Conservation (phyloP, 2,888 invertebrate genomes). For the Trissolcus japonicus region DNA sequence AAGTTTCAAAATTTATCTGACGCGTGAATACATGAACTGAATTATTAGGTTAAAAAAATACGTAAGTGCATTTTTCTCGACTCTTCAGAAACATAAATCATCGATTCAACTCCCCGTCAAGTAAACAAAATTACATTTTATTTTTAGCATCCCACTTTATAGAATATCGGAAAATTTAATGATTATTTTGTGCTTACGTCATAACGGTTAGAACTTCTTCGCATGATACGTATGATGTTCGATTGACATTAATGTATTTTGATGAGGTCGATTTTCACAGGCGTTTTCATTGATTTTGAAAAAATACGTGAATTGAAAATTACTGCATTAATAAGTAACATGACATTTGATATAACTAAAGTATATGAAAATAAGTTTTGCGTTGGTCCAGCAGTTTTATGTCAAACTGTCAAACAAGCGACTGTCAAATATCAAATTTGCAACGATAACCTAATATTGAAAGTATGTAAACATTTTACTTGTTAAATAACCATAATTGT, state of each 20-base stretch:
- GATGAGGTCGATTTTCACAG: neutral
- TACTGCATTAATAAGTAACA: neutral
- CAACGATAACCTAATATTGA: neutral
- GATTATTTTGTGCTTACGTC: conserved; percentile 29
- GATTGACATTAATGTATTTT: conserved; percentile 4
- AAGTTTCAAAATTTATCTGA: conserved; percentile 29
- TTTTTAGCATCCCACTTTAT: neutral
- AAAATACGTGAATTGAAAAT: neutral
- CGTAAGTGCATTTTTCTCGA: no score
- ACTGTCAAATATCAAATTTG: conserved; percentile 19
- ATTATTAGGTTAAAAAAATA: neutral
- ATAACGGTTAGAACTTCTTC: conserved; percentile 33
- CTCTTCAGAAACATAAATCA: no score
- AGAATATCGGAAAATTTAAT: conserved; percentile 2
- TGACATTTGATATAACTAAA: conserved; percentile 10
- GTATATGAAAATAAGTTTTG: conserved; percentile 12
- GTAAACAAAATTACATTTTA: conserved; percentile 3
- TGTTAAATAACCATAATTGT: no score
- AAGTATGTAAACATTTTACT: no score
- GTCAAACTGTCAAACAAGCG: conserved; percentile 12
- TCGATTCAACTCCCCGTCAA: neutral
- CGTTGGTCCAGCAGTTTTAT: neutral
- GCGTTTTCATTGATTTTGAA: conserved; percentile 1
- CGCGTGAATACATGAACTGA: neutral
- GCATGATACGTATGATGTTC: conserved; percentile 28